Evolutionary conservation across 2,113 vertebrate genomes (phyloP).

Genomic region (Oxygymnocypris stewartii): DNA sequence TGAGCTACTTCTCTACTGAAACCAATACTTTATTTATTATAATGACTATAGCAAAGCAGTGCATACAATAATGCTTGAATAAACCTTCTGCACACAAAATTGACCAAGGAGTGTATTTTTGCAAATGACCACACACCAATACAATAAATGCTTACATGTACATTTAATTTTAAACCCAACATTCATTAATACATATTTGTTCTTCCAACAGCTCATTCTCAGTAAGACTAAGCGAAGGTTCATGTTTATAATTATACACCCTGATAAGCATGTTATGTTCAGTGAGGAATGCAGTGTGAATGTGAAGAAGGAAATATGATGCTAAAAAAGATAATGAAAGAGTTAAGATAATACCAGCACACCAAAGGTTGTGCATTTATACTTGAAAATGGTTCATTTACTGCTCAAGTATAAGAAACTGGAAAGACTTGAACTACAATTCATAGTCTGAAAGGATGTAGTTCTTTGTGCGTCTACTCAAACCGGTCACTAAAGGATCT

Average conservation of each 20-base stretch:
- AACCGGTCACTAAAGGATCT: not conserved
- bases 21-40: not conserved
- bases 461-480: not conserved
- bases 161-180: not conserved
- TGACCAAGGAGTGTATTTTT: not conserved
- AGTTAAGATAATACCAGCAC: not conserved
- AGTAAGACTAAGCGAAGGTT: not conserved
- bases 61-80: not conserved
- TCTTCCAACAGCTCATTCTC: not conserved
- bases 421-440: not conserved
- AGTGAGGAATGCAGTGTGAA: not conserved
- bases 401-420: not conserved
- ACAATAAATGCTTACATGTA: not conserved
- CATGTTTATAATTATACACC: not conserved
- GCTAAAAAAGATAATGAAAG: not conserved
- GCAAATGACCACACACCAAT: not conserved
- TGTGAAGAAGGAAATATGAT: slow-evolving; percentile 17
- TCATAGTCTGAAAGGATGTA: not conserved
- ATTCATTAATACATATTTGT: not conserved
- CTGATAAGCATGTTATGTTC: not conserved
- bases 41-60: not conserved
- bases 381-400: not conserved
- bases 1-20: not conserved
- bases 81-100: not conserved
- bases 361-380: not conserved